These are phyloP conservation scores for Cataglyphis altisquamis DNA, from an alignment of 2,888 invertebrate genomes.

Conservation along the genomic window DNA sequence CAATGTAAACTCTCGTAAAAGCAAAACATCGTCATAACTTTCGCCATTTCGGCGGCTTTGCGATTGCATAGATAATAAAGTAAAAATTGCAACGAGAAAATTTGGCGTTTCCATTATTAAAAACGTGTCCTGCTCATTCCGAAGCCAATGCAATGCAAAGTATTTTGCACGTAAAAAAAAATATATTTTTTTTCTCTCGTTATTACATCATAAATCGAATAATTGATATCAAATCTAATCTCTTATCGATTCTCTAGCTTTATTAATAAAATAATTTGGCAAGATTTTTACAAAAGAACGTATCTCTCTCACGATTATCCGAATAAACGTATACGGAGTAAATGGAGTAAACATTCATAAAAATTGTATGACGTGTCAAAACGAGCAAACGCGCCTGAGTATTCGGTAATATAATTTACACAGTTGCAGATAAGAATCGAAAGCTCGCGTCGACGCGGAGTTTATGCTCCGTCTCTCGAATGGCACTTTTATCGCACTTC, in stretches of 20 bases:
- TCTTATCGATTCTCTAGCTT: not conserved
- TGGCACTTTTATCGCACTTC: constrained; percentile 60
- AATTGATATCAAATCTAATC: not conserved
- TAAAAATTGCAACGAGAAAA: constrained; percentile 15
- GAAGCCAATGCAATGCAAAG: not conserved
- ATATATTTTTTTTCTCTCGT: not conserved
- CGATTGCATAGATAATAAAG: constrained; percentile 21
- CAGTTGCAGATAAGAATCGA: constrained; percentile 6
- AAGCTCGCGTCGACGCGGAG: constrained; percentile 8
- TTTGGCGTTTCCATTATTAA: not conserved
- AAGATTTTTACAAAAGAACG: not conserved
- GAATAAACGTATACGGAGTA: not conserved
- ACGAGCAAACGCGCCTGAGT: not conserved
- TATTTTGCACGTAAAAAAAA: not conserved
- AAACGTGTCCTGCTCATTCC: not conserved
- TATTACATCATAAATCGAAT: not conserved
- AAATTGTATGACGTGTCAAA: not conserved
- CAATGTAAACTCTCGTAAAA: constrained; percentile 21
- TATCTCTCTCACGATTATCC: not conserved
- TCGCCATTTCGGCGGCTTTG: not conserved
- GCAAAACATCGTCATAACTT: constrained; percentile 1
- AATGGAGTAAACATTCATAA: not conserved
- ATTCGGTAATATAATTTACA: constrained; percentile 5
- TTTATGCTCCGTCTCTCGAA: constrained; percentile 19
- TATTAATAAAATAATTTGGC: not conserved